Percentiles rank a stretch among this genome's conserved stretches.
Conservation (phyloP, 2,888 invertebrate genomes). For the Hemicrepidius hirtus region DNA sequence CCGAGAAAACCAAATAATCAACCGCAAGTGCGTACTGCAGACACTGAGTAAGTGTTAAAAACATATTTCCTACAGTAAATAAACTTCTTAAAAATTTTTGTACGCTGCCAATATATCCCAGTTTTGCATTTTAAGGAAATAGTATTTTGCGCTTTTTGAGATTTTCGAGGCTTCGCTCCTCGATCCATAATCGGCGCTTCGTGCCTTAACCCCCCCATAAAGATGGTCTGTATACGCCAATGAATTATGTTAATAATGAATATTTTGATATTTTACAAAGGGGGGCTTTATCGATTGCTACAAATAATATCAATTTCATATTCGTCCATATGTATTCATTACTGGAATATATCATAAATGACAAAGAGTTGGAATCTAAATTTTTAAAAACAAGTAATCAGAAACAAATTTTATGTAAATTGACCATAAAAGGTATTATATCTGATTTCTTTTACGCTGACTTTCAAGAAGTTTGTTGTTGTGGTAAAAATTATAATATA, state of each 20-base stretch:
- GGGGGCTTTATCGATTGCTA: conserved; percentile 7
- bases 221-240: too few relatives aligned
- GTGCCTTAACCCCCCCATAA: too few relatives aligned
- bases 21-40: too few relatives aligned
- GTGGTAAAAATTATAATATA: conserved; percentile 2
- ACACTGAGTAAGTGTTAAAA: too few relatives aligned
- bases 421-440: not conserved
- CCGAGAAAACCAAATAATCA: too few relatives aligned
- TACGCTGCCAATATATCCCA: too few relatives aligned
- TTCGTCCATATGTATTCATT: conserved; percentile 27
- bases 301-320: not conserved
- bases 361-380: conserved; percentile 19
- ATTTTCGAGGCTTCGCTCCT: too few relatives aligned
- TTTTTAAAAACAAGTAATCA: conserved; percentile 14
- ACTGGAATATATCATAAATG: not conserved
- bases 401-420: not conserved
- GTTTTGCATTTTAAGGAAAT: too few relatives aligned
- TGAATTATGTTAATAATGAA: conserved; percentile 29
- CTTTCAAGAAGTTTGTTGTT: not conserved
- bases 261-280: conserved; percentile 29
- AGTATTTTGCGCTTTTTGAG: too few relatives aligned
- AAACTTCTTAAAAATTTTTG: too few relatives aligned
- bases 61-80: too few relatives aligned
- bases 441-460: not conserved
- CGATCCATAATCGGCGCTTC: too few relatives aligned